Base-by-base conservation (phyloP, 2,888 invertebrate genomes). In the Capitulum mitella region DNA sequence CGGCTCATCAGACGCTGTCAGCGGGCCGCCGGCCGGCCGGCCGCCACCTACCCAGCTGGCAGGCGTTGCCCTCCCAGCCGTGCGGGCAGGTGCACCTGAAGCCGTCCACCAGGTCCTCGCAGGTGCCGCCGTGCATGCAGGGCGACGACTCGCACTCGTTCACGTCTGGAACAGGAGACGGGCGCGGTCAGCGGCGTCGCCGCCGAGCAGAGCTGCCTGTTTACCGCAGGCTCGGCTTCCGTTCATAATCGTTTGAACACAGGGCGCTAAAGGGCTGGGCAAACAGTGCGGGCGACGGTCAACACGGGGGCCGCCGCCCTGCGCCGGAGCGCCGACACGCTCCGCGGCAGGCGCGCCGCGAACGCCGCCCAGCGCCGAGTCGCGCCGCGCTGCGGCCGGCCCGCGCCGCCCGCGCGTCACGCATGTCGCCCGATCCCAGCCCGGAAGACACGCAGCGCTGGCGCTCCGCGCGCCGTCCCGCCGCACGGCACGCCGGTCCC, bases 51-150 rank as follows among this genome's bases (percentile, higher is more conserved):
- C 91, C 90, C 83, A 88, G 88, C 86, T 91, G 91, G 87, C 95
- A 95, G 82, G 90, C 91, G 80, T 90, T 88, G 80, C 95, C 95
- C 77, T 91, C 90, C 92, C 94, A 95, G 84, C 95, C 95, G 34
- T 91, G 88, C 78, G 90, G 89, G 87, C 96, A 96, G 78, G 90
- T 89, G 87, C 96, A 96, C 81, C 87, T 88, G 86, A 91, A 94
- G 37, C 88, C 87, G 54, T 88, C 88, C 77, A 87, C 87, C 34
- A 85, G 82, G 80, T 86, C 85, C 14, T 82, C 82, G 81, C 86
- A 86, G 2, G 83, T 84, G 79, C 92, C 93, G 51, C 91, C 91
- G 85, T 93, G 92, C 84, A 90, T 88, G 85, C 93, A 93, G 78
- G 93, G 92, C 85, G 90, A 90, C 78, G 90, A 89, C 83, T 91